Percentiles rank a stretch among this genome's conserved stretches.
Evolutionary conservation across 2,113 vertebrate genomes (phyloP).

Genomic region (Steatornis caripensis): DNA sequence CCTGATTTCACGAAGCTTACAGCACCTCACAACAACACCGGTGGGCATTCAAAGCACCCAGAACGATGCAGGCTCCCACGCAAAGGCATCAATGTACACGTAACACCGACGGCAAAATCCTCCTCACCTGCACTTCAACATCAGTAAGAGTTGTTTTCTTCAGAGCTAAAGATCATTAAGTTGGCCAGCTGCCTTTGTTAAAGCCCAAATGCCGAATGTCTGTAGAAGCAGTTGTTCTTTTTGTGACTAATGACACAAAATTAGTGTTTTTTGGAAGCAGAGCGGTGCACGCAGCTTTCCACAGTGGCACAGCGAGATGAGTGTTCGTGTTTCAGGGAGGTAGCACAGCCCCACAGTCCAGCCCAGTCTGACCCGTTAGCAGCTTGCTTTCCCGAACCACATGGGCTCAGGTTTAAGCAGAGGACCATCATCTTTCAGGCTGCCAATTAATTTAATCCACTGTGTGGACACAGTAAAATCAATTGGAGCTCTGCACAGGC

Average conservation of each 20-base stretch:
- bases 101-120: neutral
- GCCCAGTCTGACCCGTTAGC: neutral
- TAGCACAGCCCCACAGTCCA: rapidly evolving
- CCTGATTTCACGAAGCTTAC: neutral
- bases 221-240: neutral
- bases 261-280: neutral
- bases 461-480: neutral
- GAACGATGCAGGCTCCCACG: neutral
- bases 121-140: neutral
- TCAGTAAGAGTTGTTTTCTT: neutral
- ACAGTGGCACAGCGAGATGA: neutral
- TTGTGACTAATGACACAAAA: neutral
- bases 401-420: neutral
- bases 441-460: neutral
- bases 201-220: neutral
- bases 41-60: neutral
- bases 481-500: neutral
- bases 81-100: neutral
- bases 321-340: neutral
- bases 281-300: neutral
- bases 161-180: neutral
- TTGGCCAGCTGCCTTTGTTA: neutral
- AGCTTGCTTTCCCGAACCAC: neutral
- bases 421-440: neutral
- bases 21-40: neutral